Evolutionary conservation across 1,140 invertebrate genomes (phyloP), one percentile per base, ranked within the genome.

Genomic region (Cotesia vestalis): DNA sequence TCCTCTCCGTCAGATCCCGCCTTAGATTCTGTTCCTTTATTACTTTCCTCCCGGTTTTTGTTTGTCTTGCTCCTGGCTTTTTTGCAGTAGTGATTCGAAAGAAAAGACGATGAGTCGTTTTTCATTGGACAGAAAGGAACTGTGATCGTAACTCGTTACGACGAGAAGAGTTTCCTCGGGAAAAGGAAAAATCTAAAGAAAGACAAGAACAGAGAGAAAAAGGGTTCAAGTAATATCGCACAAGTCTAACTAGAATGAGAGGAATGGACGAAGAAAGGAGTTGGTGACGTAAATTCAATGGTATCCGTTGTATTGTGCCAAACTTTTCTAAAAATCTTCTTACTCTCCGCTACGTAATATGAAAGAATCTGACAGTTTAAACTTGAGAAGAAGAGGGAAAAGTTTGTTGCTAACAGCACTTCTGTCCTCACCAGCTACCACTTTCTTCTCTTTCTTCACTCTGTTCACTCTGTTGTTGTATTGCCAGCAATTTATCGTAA

Each of bases 91-190:
- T 55, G 53, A 55, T 55, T 55, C 53, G n/a, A 14, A 34, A 61
- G 59, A 61, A 61, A 61, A 61, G 59, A 61, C 59, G 59, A 61
- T 20, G 59, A 11, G n/a, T 61, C 59, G 59, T 61, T 61, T 61
- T 61, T 61, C 59, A 61, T 61, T 61, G 59, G 59, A 61, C 59
- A 20, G 27, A 61, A 61, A 61, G 59, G 59, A 38, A 17, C 59
- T 70, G 46, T 3, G 62, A 53, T 52, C 70, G 59, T 40, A 66
- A 51, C 57, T 52, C 62, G 64, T 66, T 66, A 68, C 17, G 17
- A 14, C 9, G 20, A 36, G 64, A 67, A 55, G 60, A 71, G 55
- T 27, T 61, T 59, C 55, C 71, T 59, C 53, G 52, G 63, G 71
- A 61, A 51, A 14, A 52, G 9, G n/a, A 4, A 36, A 20, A 60